Percentiles rank a stretch among this genome's conserved stretches.
Evolutionary conservation across 2,888 invertebrate species (phyloP).

Genomic region (Cantharis nigra): DNA sequence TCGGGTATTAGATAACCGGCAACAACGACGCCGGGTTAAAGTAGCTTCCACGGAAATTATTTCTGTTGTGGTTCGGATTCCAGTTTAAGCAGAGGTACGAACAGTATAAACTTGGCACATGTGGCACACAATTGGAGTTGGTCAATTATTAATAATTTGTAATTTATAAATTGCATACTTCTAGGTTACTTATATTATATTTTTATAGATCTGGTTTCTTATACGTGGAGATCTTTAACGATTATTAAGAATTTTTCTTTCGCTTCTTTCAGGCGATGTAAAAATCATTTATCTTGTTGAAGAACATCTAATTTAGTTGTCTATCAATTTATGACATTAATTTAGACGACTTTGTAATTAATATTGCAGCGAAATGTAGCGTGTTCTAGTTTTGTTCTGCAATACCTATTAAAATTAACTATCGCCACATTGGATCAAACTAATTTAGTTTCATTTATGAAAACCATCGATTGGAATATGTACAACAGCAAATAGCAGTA

Average conservation of each 20-base stretch:
- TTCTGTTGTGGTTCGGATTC: too few relatives aligned
- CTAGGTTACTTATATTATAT: too few relatives aligned
- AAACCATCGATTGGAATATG: background rate
- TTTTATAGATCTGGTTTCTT: background rate
- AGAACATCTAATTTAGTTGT: background rate
- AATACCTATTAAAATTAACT: background rate
- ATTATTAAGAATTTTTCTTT: background rate
- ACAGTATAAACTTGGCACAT: too few relatives aligned
- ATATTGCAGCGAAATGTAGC: background rate
- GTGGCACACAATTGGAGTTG: too few relatives aligned
- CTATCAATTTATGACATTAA: background rate
- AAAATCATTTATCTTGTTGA: background rate
- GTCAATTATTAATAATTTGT: too few relatives aligned
- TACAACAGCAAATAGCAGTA: background rate
- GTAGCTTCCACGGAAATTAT: too few relatives aligned
- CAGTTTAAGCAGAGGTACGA: too few relatives aligned
- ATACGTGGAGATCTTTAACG: background rate
- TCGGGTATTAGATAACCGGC: too few relatives aligned
- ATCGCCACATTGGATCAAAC: background rate
- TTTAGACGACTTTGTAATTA: background rate
- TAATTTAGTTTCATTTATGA: background rate
- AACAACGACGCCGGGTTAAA: too few relatives aligned
- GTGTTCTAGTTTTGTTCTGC: background rate
- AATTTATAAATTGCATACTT: too few relatives aligned
- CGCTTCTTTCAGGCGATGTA: background rate